These are phyloP conservation scores for Buathra laborator DNA, from an alignment of 2,888 invertebrate species.

Conservation along the genomic window DNA sequence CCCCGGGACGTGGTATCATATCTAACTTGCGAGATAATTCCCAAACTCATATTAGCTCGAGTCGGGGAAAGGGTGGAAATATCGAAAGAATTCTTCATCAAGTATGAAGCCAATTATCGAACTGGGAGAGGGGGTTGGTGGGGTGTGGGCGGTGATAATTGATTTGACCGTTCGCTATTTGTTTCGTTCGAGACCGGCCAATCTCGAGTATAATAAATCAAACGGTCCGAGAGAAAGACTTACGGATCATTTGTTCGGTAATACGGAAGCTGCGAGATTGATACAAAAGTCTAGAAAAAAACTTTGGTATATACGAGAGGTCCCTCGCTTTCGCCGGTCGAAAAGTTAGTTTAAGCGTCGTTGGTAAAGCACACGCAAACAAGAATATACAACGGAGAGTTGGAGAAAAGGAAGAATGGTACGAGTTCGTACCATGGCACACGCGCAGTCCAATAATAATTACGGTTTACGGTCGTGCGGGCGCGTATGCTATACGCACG, in stretches of 20 bases:
- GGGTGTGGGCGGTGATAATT: conserved; percentile 6
- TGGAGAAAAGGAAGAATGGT: conserved; percentile 62
- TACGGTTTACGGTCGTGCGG: conserved; percentile 68
- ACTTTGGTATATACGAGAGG: conserved; percentile 14
- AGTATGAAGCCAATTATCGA: conserved; percentile 53
- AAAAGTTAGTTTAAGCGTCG: conserved; percentile 33
- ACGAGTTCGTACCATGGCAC: conserved; percentile 69
- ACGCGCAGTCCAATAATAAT: conserved; percentile 71
- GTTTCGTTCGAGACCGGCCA: conserved; percentile 29
- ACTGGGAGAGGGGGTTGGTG: background rate
- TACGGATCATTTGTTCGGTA: conserved; percentile 5
- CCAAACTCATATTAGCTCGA: conserved; percentile 13
- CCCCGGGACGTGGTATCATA: background rate
- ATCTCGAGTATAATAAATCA: conserved; percentile 48
- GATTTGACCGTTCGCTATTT: conserved; percentile 40
- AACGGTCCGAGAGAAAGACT: background rate
- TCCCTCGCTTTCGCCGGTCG: conserved; percentile 9
- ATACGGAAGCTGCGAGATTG: conserved; percentile 50
- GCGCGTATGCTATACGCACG: conserved; percentile 50
- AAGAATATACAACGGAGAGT: conserved; percentile 14
- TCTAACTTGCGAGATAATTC: conserved; percentile 33
- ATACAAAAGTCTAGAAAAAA: conserved; percentile 37
- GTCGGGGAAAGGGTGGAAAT: background rate
- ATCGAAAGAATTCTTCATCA: conserved; percentile 32
- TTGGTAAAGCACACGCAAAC: conserved; percentile 30